These are phyloP conservation scores for Mesocricetus auratus DNA, from an alignment of 2,113 vertebrate species.

Conservation along the genomic window DNA sequence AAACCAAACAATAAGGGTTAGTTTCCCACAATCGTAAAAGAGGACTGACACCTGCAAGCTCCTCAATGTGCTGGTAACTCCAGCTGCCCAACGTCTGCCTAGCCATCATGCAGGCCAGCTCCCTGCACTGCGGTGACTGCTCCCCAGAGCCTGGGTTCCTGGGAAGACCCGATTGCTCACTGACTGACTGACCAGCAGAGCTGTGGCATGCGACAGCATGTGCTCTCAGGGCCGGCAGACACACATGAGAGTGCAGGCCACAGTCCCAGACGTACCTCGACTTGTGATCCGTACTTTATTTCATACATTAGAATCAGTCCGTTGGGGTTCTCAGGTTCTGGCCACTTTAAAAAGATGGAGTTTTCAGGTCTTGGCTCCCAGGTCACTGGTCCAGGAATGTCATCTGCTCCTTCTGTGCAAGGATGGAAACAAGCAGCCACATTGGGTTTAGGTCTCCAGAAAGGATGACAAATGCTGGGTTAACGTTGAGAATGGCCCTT, in stretches of 20 bases:
- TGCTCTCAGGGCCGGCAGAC: fast-evolving
- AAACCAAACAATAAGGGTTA: background rate
- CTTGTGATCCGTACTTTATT: constrained; percentile 93
- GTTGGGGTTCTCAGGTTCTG: constrained; percentile 93
- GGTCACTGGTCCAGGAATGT: constrained; percentile 93
- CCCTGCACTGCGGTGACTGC: too few species aligned
- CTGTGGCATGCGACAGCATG: fast-evolving
- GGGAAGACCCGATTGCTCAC: background rate
- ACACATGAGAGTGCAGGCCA: fast-evolving
- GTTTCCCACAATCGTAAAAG: background rate
- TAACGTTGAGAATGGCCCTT: background rate
- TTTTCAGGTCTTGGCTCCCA: constrained; percentile 91
- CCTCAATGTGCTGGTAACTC: too few species aligned
- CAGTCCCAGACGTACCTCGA: constrained; percentile 89
- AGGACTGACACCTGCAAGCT: background rate
- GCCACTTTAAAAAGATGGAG: constrained; percentile 93
- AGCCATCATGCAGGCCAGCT: fast-evolving
- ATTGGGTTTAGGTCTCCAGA: background rate
- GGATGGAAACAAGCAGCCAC: background rate
- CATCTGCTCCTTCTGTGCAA: constrained; percentile 93
- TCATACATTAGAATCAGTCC: constrained; percentile 98
- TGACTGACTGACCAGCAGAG: background rate
- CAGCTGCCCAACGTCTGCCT: fast-evolving
- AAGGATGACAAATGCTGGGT: background rate
- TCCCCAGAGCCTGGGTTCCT: background rate